A percentile compares a stretch with the other conserved stretches of the same genome.
Evolutionary conservation across 2,888 invertebrate species (phyloP).

Genomic region (Geotrupes spiniger): DNA sequence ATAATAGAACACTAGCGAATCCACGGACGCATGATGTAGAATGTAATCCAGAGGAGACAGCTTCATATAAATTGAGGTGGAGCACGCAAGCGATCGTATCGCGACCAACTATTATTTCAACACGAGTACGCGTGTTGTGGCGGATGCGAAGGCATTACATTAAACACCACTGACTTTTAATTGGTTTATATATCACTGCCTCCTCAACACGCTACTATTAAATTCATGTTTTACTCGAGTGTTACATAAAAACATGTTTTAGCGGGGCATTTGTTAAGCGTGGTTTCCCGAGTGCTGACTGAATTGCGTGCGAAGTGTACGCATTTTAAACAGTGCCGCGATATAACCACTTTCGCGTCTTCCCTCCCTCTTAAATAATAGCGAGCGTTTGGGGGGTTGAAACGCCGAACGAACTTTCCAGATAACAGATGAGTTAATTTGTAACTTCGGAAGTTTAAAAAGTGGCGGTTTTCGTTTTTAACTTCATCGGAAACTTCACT

Average conservation of each 20-base stretch:
- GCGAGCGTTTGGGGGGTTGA: not conserved
- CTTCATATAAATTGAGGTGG: conserved; percentile 42
- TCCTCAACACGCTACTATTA: conserved; percentile 33
- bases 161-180: conserved; percentile 48
- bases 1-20: conserved; percentile 18
- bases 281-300: conserved; percentile 9
- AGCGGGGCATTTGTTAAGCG: conserved; percentile 25
- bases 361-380: not conserved
- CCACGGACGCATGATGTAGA: conserved; percentile 21
- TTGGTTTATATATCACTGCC: conserved; percentile 47
- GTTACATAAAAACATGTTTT: conserved; percentile 29
- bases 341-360: not conserved
- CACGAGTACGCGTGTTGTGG: conserved; percentile 45
- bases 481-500: not conserved
- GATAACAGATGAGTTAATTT: conserved; percentile 25
- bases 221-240: conserved; percentile 28
- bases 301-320: conserved; percentile 5
- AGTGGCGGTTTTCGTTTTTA: not conserved
- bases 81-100: conserved; percentile 45
- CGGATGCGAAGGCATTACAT: conserved; percentile 47
- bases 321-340: conserved; percentile 5
- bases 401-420: conserved; percentile 13
- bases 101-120: conserved; percentile 44
- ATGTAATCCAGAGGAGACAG: conserved; percentile 27
- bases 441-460: conserved; percentile 19